A percentile compares a stretch with the other conserved stretches of the same genome.
phyloP scores from a whole-genome alignment of 2,888 invertebrate genomes.

The Hedychridium roseum region DNA sequence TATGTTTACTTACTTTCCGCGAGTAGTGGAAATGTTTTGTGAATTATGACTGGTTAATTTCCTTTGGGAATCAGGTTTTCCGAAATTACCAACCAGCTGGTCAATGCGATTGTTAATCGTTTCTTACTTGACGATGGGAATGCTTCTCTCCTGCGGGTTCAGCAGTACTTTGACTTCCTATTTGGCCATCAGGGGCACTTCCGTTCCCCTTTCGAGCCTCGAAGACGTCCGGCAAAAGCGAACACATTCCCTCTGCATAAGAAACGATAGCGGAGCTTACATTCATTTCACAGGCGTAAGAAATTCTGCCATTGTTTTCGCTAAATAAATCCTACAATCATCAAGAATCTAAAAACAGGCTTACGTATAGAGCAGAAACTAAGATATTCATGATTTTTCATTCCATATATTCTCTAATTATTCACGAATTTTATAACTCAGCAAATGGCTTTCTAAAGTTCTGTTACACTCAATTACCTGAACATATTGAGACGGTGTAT shows the following conservation, averaged over 20 bases:
- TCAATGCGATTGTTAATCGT: constrained; percentile 42
- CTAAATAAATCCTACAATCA: not conserved
- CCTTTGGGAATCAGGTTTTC: too few species aligned
- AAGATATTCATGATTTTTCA: too few species aligned
- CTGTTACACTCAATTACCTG: too few species aligned
- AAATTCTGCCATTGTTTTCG: too few species aligned
- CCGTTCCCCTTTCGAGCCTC: constrained; percentile 57
- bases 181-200: constrained; percentile 57
- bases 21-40: too few species aligned
- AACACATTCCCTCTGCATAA: constrained; percentile 61
- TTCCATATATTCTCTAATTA: too few species aligned
- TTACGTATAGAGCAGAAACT: too few species aligned
- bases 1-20: too few species aligned
- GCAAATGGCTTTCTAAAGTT: too few species aligned
- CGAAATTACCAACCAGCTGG: constrained; percentile 41
- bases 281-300: constrained; percentile 43
- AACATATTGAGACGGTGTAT: too few species aligned
- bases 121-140: constrained; percentile 42
- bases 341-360: not conserved
- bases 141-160: constrained; percentile 45
- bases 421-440: too few species aligned
- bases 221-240: constrained; percentile 53
- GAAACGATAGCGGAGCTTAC: constrained; percentile 61
- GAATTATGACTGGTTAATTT: too few species aligned
- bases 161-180: constrained; percentile 59